Percentiles rank a stretch among this genome's conserved stretches.
Conservation (phyloP, 2,888 invertebrate genomes). For the Leucophenga montana region DNA sequence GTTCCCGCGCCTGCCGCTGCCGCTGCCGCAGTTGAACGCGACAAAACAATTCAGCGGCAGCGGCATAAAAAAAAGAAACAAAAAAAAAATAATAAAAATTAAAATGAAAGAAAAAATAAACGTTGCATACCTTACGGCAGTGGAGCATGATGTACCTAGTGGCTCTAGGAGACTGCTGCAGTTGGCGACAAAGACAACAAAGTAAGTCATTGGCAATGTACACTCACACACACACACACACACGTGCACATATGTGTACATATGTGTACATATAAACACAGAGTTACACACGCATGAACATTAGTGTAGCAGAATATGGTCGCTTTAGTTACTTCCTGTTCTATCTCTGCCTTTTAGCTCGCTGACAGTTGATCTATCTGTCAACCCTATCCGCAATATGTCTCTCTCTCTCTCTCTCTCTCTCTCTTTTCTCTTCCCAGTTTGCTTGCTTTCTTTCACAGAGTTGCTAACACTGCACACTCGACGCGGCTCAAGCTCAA, state of each 20-base stretch:
- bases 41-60: neutral
- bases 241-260: neutral
- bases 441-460: neutral
- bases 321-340: neutral
- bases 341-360: neutral
- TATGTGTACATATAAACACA: neutral
- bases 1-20: constrained; percentile 4
- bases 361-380: neutral
- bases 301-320: neutral
- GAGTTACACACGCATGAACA: neutral
- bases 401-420: neutral
- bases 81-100: constrained; percentile 35
- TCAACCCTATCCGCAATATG: neutral
- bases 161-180: too few relatives aligned
- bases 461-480: too few relatives aligned
- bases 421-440: neutral
- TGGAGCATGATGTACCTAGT: neutral
- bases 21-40: neutral
- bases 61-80: neutral
- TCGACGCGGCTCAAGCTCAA: too few relatives aligned
- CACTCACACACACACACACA: neutral
- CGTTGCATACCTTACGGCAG: constrained; percentile 43
- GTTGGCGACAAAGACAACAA: neutral
- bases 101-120: constrained; percentile 60
- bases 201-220: neutral